Evolutionary conservation across 1,140 invertebrate species (phyloP).

Genomic region (Telenomus remus): DNA sequence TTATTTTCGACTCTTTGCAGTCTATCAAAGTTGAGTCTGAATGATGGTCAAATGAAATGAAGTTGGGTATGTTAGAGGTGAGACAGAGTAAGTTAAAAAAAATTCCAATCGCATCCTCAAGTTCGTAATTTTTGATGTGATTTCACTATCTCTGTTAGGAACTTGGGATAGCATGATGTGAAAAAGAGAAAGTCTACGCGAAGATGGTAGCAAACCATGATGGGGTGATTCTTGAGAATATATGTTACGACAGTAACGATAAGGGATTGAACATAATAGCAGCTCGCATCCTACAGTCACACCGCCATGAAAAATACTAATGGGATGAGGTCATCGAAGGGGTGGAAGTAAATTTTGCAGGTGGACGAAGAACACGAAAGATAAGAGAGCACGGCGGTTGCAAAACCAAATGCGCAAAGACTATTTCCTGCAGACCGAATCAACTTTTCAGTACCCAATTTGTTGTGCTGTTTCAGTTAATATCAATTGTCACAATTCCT

Average conservation of each 20-base stretch:
- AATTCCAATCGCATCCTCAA: slow-evolving; percentile 55
- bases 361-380: slow-evolving; percentile 63
- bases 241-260: slow-evolving; percentile 67
- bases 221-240: slow-evolving; percentile 63
- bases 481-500: slow-evolving; percentile 46
- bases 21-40: slow-evolving; percentile 40
- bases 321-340: slow-evolving; percentile 65
- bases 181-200: slow-evolving; percentile 4
- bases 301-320: slow-evolving; percentile 72
- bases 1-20: slow-evolving; percentile 8
- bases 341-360: slow-evolving; percentile 69
- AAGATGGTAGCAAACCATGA: slow-evolving; percentile 21
- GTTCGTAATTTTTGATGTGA: slow-evolving; percentile 52
- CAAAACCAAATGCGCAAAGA: slow-evolving; percentile 59
- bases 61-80: slow-evolving; percentile 34
- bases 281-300: slow-evolving; percentile 61
- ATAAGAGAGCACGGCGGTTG: slow-evolving; percentile 58
- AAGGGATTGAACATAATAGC: slow-evolving; percentile 70
- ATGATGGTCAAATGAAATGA: slow-evolving; percentile 41
- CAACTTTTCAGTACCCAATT: no score
- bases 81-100: slow-evolving; percentile 33
- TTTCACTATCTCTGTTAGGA: slow-evolving; percentile 24
- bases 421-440: slow-evolving; percentile 36
- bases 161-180: slow-evolving; percentile 25
- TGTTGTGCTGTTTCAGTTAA: no score